phyloP scores from a whole-genome alignment of 2,888 invertebrate species.

The Tanypteryx hageni region DNA sequence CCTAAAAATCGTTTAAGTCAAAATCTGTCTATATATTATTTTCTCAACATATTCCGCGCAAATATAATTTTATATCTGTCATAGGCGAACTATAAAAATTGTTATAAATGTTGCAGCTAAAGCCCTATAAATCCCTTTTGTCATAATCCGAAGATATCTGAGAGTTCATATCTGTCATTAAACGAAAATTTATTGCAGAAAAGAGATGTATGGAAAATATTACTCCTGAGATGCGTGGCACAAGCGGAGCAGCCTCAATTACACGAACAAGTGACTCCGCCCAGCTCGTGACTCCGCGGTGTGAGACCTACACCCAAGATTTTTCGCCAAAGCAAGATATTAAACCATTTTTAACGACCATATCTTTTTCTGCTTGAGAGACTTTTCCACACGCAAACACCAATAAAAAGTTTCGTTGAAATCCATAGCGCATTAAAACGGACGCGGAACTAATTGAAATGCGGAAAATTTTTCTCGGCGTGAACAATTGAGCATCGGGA shows the following conservation, averaged over 20 bases:
- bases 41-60: too few relatives aligned
- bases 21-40: too few relatives aligned
- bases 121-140: too few relatives aligned
- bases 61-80: too few relatives aligned
- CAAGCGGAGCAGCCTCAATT: neutral
- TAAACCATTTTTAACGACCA: conserved; percentile 44
- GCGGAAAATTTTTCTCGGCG: conserved; percentile 11
- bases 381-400: neutral
- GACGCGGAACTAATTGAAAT: conserved; percentile 52
- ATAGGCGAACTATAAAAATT: too few relatives aligned
- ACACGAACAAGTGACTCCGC: neutral
- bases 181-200: too few relatives aligned
- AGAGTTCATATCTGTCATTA: too few relatives aligned
- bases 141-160: too few relatives aligned
- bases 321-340: conserved; percentile 30
- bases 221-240: neutral
- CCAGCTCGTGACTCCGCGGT: conserved; percentile 16
- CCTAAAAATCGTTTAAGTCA: too few relatives aligned
- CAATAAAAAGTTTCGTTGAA: neutral
- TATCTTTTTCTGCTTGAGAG: neutral
- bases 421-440: conserved; percentile 19
- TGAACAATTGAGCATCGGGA: neutral
- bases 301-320: conserved; percentile 34
- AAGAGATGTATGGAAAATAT: too few relatives aligned
- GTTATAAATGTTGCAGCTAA: too few relatives aligned